Conservation (phyloP, 2,113 vertebrate species). For the Climacteris rufus region DNA sequence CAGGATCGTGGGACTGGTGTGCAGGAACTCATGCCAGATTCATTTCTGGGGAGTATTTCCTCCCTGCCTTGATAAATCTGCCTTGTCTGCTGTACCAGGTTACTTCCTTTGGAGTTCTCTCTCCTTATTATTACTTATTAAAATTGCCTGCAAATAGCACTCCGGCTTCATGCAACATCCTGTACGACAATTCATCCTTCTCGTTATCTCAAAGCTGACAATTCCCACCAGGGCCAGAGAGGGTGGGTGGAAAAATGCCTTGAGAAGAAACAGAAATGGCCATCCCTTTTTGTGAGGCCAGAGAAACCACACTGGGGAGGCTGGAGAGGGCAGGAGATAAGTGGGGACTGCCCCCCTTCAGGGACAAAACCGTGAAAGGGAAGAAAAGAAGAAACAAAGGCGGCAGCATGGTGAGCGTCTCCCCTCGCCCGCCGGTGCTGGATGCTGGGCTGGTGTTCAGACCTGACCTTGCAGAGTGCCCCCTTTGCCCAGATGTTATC, state of each 20-base stretch:
- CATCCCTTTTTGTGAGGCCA: not conserved
- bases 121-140: constrained; percentile 71
- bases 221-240: constrained; percentile 66
- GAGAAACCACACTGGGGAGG: not conserved
- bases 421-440: not conserved
- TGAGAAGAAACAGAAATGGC: constrained; percentile 71
- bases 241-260: constrained; percentile 64
- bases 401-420: fast-evolving
- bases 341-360: not conserved
- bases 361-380: not conserved
- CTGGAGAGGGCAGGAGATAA: not conserved
- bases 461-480: not conserved
- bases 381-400: not conserved
- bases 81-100: constrained; percentile 71
- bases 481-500: not conserved
- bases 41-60: constrained; percentile 76
- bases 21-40: constrained; percentile 72
- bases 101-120: constrained; percentile 69
- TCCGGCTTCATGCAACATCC: constrained; percentile 68
- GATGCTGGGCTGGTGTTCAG: not conserved
- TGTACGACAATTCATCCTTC: constrained; percentile 69
- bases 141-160: constrained; percentile 69
- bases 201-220: constrained; percentile 69
- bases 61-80: constrained; percentile 71
- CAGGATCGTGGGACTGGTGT: constrained; percentile 74